Base-by-base conservation (phyloP, 2,113 vertebrate species). In the Hyperoodon ampullatus region DNA sequence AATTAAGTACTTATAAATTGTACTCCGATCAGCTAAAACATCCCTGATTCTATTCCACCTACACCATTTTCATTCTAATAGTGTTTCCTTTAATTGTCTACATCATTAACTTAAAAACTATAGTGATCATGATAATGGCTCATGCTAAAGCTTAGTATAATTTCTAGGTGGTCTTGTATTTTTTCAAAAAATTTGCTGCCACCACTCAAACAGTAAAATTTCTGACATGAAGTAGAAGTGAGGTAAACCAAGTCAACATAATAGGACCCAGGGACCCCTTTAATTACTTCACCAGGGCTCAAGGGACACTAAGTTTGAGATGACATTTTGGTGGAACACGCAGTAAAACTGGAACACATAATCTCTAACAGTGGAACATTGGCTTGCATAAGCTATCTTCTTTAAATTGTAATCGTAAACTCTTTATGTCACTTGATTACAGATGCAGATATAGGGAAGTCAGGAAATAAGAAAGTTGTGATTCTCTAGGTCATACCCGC, bases 141-240 rank as follows among this genome's bases (percentile, higher is more conserved):
- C 35, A 94, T 60, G 1, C 16, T 55, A 88, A 85, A 88, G 47
- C 24, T 74, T 74, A 63, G 30, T 55, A 82, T 58, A 84, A 77
- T 71, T 50, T 6, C 74, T 95, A 77, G 1, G 5, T 44, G 4
- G 6, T 55, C 30, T 80, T 93, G 33, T 47, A 71, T 61, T 61
- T 97, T 82, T 81, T 61, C 63, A 74, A 53, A 60, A 80, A 84
- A 26, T 65, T 88, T 74, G 55, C 94, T 93, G 95, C 9, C 97
- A 80, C 96, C 92, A 96, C 70, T 96, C 96, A 92, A 93, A 93
- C 55, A 95, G 92, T 50, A 30, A 91, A 93, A 96, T 96, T 95
- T 98, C 97, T 98, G 94, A 96, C 83, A 97, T 90, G 61, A 88
- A n/a, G 96, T 24, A 1, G 93, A 98, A 98, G 98, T 97, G 94